Base-by-base conservation (phyloP, 1,140 invertebrate species). In the Pogonus chalceus region DNA sequence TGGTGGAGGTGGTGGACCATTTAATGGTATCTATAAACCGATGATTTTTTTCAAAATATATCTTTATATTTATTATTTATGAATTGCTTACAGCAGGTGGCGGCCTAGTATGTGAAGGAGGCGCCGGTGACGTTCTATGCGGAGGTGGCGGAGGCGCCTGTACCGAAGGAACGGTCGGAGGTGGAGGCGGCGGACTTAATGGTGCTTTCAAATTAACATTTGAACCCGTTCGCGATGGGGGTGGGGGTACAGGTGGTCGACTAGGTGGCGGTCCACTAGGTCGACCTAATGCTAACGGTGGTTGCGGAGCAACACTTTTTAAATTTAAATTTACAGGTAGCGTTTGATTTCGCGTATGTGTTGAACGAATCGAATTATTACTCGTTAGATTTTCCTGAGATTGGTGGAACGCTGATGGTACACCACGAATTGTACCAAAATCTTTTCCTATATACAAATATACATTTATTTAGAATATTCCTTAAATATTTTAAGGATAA, bases 341-440 rank as follows among this genome's bases (percentile, higher is more conserved):
- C 7, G 37, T 43, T 43, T 43, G 37, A 43, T 43, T 43, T 43
- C 37, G 9, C 4, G 14, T 31, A 18, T 43, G 37, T 10, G 7
- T 7, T 4, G 4, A 10, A 4, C 7, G 7, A 4, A 4, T 7
- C 18, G 9, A 16, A 12, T 18, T 9, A 43, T 12, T 18, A 16
- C 18, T 9, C 3, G 7, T 43, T 18, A 43, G 18, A 43, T 43
- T 43, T 24, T 60, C 58, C 18, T 60, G 58, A 4, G 58, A 60
- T 23, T 60, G 58, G 24, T 58, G 57, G 21, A 58, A 58, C 24
- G 57, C 39, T 3, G 47, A 21, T 23, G 47, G 47, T 12, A 49
- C 47, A 10, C 47, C 47, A 7, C 47, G 47, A 3, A 49, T 49
- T 23, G 47, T 49, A 16, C 47, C 47, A 16, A 21, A 49, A 12